A percentile compares a stretch with the other conserved stretches of the same genome.
Conservation (phyloP, 1,140 invertebrate genomes). For the Leucophenga varia region DNA sequence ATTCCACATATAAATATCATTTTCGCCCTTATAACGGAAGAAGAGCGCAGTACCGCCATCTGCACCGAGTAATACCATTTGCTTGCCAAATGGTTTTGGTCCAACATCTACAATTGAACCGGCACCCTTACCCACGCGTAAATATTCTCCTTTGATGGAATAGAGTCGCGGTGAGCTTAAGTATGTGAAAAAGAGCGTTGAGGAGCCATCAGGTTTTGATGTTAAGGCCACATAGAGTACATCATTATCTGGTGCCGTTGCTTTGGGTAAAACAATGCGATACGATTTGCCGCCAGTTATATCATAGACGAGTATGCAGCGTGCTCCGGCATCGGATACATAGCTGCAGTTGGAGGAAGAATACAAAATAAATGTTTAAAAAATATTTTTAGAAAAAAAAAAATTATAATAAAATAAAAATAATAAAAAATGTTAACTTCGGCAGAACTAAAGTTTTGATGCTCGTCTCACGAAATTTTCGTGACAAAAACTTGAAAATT, state of each 20-base stretch:
- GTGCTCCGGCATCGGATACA: conserved; percentile 62
- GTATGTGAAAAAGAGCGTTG: conserved; percentile 64
- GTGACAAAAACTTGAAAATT: too few species aligned
- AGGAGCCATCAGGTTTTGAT: conserved; percentile 57
- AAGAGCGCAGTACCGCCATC: conserved; percentile 62
- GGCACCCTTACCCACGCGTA: conserved; percentile 58
- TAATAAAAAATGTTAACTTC: too few species aligned
- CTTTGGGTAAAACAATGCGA: conserved; percentile 61
- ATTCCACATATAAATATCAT: conserved; percentile 66
- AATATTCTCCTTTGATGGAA: conserved; percentile 59
- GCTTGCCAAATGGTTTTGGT: conserved; percentile 58
- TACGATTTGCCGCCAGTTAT: conserved; percentile 58
- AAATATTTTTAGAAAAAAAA: too few species aligned
- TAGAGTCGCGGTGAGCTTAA: conserved; percentile 61
- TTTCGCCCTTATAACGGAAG: conserved; percentile 63
- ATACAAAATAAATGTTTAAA: too few species aligned
- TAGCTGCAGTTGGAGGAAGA: conserved; percentile 41
- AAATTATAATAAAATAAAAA: too few species aligned
- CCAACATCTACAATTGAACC: conserved; percentile 62
- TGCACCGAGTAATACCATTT: conserved; percentile 64
- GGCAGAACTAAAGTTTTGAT: too few species aligned
- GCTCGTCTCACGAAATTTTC: too few species aligned
- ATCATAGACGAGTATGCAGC: conserved; percentile 64
- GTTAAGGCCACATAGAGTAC: conserved; percentile 63
- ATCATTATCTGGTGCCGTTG: conserved; percentile 58